Evolutionary conservation across 2,888 invertebrate species (phyloP), one percentile per base, ranked within the genome.

Genomic region (Aricia artaxerxes): DNA sequence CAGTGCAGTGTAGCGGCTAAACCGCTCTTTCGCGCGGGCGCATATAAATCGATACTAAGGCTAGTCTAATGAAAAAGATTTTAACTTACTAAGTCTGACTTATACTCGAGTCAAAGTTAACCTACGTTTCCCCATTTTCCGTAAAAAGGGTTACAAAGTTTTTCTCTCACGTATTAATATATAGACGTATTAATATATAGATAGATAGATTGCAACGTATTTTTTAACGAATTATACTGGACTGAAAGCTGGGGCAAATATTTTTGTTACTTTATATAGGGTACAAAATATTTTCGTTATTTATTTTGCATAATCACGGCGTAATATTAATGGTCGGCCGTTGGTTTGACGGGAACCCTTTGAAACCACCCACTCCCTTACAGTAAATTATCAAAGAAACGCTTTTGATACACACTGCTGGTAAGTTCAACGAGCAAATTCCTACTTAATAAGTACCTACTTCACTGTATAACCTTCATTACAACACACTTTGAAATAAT

Each of bases 281-380:
- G 40, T 9, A 40, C 73, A 73, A 3, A 73, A 73, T 73, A 73
- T 44, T 44, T 44, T 53, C 76, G 76, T 53, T 57, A 76, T 76
- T 69, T 78, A 75, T 57, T 78, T 73, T 75, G 73, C 60, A 78
- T 78, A 75, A 73, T 75, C 49, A 60, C 53, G 79, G 79, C 64
- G 57, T 77, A 61, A 81, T 77, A 80, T 81, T 76, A 76, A 76
- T 76, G 53, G 76, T 76, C 57, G 44, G 75, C 49, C 76, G 73
- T 77, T 35, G 49, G 79, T 80, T 81, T 78, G 81, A 80, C 44
- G 73, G 61, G 73, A 78, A 79, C 79, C 80, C 77, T 82, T 82
- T 81, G 80, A 80, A 78, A 80, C 40, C 79, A 79, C 79, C 73
- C 81, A 81, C 80, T 80, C 79, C 79, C 80, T 80, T 79, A 78